Conservation (phyloP, 1,140 invertebrate species). For the Physella acuta region DNA sequence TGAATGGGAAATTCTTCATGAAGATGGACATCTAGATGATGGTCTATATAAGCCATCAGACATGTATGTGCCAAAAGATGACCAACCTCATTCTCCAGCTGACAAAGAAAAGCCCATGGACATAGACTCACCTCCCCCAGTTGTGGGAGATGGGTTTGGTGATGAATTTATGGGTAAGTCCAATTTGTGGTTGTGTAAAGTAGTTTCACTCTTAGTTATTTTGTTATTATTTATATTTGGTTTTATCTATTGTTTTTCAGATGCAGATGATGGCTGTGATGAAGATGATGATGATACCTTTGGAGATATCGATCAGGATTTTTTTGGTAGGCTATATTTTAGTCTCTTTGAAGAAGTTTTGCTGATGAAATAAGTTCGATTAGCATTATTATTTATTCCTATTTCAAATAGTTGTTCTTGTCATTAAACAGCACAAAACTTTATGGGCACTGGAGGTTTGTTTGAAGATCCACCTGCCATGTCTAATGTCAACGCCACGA, state of each 20-base stretch:
- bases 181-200: too few species aligned
- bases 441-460: slow-evolving; percentile 73
- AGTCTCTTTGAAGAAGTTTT: too few species aligned
- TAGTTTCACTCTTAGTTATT: too few species aligned
- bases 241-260: slow-evolving; percentile 32
- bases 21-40: slow-evolving; percentile 64
- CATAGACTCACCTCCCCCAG: slow-evolving; percentile 77
- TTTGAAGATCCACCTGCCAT: slow-evolving; percentile 67
- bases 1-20: slow-evolving; percentile 79
- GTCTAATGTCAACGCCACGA: slow-evolving; percentile 44
- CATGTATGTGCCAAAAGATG: slow-evolving; percentile 60
- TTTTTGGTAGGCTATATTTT: slow-evolving; percentile 69
- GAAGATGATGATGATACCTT: slow-evolving; percentile 61
- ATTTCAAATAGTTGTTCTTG: too few species aligned
- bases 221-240: too few species aligned
- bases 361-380: too few species aligned
- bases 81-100: slow-evolving; percentile 24
- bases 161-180: slow-evolving; percentile 19
- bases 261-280: slow-evolving; percentile 55
- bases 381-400: too few species aligned
- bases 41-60: slow-evolving; percentile 55
- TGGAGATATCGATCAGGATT: slow-evolving; percentile 74
- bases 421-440: slow-evolving; percentile 48
- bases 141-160: slow-evolving; percentile 88
- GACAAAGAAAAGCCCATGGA: slow-evolving; percentile 53